Evolutionary conservation across 2,113 vertebrate genomes (phyloP), one percentile per base, ranked within the genome.

Genomic region (Petaurus breviceps): DNA sequence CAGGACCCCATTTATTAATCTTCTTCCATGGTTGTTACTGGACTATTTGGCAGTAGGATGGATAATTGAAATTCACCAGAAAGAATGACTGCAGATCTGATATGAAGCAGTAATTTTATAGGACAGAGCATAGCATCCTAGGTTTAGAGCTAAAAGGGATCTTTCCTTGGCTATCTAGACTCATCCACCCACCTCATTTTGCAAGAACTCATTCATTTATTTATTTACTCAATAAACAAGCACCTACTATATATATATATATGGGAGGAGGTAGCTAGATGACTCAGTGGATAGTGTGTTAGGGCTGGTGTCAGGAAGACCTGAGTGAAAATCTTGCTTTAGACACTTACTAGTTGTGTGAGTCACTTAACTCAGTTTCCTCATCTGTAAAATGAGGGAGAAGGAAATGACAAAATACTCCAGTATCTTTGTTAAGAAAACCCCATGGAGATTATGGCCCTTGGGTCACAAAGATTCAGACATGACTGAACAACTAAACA

Each of bases 1-100:
- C 24, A 25, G 24, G 51, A 43, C 50, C 97, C 49, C 91, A 89
- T 77, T 92, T 49, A 94, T 50, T 43, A 95, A 97, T 97, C 95
- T 94, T 53, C 5, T 97, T 94, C 92, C 43, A 31, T 89, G 90
- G 53, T 57, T 91, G 14, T 52, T 94, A 92, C 51, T 68, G 77
- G 52, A 51, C 37, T 92, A 93, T 57, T 68, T 92, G 94, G 93
- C 14, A 90, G 49, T 43, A 91, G 9, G 11, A 0, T 31, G 1
- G 7, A 93, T 90, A 94, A 53, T 28, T 94, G 91, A 93, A 93
- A 93, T 51, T 90, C 37, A 96, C 91, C 10, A 95, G 49, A 92
- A 96, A 92, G 50, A 55, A 53, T 6, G 50, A 92, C 23, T 93
- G 19, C 53, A 94, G 22, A 51, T 43, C n/a, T 43, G 6, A 84